Evolutionary conservation across 2,888 invertebrate genomes (phyloP).

Genomic region (Geotrupes spiniger): DNA sequence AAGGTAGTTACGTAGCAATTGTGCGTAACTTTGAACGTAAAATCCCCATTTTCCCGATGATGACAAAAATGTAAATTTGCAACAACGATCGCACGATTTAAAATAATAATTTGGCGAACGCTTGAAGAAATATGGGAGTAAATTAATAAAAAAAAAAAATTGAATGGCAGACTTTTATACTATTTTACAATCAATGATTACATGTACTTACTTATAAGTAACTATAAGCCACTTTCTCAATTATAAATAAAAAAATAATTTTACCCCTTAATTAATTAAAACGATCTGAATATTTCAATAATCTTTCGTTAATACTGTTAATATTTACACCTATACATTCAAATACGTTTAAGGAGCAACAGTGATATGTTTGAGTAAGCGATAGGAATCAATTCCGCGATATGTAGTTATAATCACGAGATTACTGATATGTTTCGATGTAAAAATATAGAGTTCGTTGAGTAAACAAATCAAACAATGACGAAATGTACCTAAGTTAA

Average conservation of each 20-base stretch:
- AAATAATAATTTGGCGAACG: no score
- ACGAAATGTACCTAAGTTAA: conserved; percentile 3
- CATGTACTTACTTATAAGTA: no score
- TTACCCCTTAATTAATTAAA: no score
- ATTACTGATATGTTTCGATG: conserved; percentile 17
- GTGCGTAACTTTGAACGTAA: conserved; percentile 25
- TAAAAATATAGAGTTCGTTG: conserved; percentile 14
- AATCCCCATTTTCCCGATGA: no score
- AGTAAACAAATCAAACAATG: conserved; percentile 7
- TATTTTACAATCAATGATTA: no score
- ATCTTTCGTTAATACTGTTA: conserved; percentile 17
- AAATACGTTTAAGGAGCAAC: conserved; percentile 17
- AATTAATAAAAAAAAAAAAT: no score
- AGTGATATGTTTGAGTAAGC: conserved; percentile 22
- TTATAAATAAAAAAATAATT: no score
- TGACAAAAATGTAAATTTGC: no score
- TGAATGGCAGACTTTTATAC: no score
- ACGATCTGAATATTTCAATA: conserved; percentile 3
- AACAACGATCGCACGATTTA: no score
- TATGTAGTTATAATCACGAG: conserved; percentile 25
- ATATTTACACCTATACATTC: conserved; percentile 22
- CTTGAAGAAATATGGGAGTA: no score
- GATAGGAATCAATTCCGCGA: conserved; percentile 34
- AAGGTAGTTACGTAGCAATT: conserved; percentile 31
- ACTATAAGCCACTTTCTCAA: no score